A percentile compares a stretch with the other conserved stretches of the same genome.
These are phyloP conservation scores for Amblyjoppa fuscipennis DNA, from an alignment of 2,888 invertebrate species.

Conservation along the genomic window DNA sequence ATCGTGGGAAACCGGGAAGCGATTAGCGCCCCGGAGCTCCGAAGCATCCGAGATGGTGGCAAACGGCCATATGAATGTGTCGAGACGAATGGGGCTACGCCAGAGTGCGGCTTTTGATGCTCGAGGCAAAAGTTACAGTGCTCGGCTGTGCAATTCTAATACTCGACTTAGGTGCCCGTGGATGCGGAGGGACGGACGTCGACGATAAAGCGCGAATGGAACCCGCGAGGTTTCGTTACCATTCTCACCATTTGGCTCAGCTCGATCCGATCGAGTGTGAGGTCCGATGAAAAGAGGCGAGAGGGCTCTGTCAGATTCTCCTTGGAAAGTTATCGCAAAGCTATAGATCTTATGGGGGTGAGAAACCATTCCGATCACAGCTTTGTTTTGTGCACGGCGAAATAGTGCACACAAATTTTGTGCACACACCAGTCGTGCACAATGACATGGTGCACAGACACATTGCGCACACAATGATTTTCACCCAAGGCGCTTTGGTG, in stretches of 20 bases:
- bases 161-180: not conserved
- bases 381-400: no score
- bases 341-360: no score
- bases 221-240: not conserved
- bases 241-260: not conserved
- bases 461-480: no score
- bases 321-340: not conserved
- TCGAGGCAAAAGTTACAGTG: not conserved
- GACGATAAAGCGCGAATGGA: not conserved
- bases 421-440: no score
- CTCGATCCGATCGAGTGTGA: conserved; percentile 4
- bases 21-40: conserved; percentile 72
- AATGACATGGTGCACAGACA: no score
- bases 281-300: not conserved
- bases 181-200: not conserved
- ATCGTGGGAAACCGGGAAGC: conserved; percentile 82
- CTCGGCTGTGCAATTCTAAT: conserved; percentile 5
- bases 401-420: no score
- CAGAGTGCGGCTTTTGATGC: not conserved
- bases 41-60: conserved; percentile 24
- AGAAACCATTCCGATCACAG: no score
- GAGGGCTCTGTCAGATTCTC: not conserved
- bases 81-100: conserved; percentile 1
- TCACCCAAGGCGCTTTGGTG: no score
- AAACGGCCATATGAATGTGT: conserved; percentile 32